These are phyloP conservation scores for Rhinichthys osculus DNA, from an alignment of 2,797 vertebrate genomes.

Conservation along the genomic window DNA sequence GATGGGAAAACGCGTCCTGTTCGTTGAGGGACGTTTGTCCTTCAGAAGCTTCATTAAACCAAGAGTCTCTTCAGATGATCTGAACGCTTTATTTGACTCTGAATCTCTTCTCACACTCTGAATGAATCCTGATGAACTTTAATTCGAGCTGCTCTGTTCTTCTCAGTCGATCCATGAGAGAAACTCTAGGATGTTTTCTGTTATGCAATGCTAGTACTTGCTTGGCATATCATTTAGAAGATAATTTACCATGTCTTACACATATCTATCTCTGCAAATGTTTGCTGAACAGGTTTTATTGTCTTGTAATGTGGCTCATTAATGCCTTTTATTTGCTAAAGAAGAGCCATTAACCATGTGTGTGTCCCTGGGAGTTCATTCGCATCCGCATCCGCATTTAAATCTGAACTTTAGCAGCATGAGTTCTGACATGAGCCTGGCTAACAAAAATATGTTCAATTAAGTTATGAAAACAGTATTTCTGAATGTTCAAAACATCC, in stretches of 20 bases:
- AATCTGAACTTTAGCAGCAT: neutral
- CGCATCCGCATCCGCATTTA: neutral
- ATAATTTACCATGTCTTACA: neutral
- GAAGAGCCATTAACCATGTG: neutral
- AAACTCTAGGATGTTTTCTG: neutral
- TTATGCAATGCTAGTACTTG: too few species aligned
- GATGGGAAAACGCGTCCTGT: neutral
- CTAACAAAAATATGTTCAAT: too few species aligned
- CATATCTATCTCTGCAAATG: neutral
- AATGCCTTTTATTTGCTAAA: neutral
- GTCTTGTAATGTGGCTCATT: neutral
- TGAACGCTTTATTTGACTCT: neutral
- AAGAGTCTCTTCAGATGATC: neutral
- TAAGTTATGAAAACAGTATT: too few species aligned
- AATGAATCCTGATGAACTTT: neutral
- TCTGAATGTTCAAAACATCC: neutral
- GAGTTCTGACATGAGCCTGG: neutral
- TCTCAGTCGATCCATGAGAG: neutral
- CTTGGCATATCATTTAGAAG: neutral
- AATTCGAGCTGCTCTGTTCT: neutral
- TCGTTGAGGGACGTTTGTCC: neutral
- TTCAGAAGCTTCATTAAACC: neutral
- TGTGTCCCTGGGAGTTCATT: neutral
- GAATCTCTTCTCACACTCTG: neutral
- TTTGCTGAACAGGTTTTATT: conserved; percentile 5